Conservation (phyloP, 2,797 vertebrate genomes). For the Gallinago stenura region DNA sequence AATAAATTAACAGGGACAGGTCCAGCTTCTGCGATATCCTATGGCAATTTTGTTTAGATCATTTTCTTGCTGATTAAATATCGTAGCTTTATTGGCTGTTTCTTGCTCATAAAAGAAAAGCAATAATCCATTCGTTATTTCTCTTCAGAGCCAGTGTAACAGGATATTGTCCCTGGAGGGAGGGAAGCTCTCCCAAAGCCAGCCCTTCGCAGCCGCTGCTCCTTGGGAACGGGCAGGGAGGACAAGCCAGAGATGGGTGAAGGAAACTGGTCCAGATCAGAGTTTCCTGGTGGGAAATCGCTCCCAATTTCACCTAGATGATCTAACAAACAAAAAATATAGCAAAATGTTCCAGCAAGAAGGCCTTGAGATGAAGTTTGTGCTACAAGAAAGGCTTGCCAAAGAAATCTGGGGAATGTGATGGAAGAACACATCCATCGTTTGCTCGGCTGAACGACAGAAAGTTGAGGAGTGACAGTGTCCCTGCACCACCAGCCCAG, state of each 20-base stretch:
- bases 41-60: background rate
- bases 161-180: background rate
- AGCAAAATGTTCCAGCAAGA: background rate
- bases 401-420: background rate
- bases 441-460: background rate
- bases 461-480: background rate
- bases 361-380: background rate
- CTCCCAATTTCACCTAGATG: background rate
- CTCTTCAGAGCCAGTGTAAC: background rate
- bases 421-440: too few relatives aligned
- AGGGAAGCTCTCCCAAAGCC: background rate
- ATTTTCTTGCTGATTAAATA: slow-evolving; percentile 3
- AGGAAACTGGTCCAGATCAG: background rate
- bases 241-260: background rate
- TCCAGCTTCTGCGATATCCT: accelerated
- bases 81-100: background rate
- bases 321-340: background rate
- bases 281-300: background rate
- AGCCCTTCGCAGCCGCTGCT: accelerated
- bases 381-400: background rate
- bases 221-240: background rate
- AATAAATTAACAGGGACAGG: background rate
- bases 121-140: background rate
- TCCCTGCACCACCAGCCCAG: background rate
- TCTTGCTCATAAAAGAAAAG: background rate